These are phyloP conservation scores for Campopleginae sp. DNA, from an alignment of 2,888 invertebrate species.

Conservation along the genomic window DNA sequence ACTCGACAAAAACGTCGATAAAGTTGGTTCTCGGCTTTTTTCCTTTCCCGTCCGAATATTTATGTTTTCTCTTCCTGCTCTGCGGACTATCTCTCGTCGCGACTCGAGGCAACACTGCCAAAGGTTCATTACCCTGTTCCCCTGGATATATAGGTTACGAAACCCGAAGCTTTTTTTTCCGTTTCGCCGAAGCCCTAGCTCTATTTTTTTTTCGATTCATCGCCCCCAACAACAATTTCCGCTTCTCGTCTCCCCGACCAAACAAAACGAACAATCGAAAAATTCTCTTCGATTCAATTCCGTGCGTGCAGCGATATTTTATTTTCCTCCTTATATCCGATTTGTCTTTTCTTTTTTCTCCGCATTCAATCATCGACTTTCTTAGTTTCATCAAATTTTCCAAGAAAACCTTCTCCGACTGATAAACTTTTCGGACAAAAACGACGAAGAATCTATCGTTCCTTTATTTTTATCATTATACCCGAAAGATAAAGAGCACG, in stretches of 20 bases:
- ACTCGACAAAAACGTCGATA: not conserved
- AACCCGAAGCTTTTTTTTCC: not conserved
- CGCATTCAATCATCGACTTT: constrained; percentile 8
- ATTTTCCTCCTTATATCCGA: not conserved
- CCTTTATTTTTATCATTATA: not conserved
- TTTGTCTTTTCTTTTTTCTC: constrained; percentile 2
- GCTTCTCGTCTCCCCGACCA: not conserved
- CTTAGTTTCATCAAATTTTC: not conserved
- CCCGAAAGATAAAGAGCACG: not conserved
- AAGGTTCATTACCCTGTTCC: constrained; percentile 64
- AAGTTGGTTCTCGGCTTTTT: not conserved
- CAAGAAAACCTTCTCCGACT: not conserved
- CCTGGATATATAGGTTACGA: constrained; percentile 53
- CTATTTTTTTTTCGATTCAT: not conserved
- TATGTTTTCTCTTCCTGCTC: not conserved
- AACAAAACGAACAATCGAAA: not conserved
- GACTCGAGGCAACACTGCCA: constrained; percentile 46
- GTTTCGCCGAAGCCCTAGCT: not conserved
- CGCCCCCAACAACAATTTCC: not conserved
- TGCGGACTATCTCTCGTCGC: not conserved
- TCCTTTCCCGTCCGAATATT: not conserved
- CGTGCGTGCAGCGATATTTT: not conserved
- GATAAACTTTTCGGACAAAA: not conserved
- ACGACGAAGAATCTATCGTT: not conserved
- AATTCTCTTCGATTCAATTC: not conserved